A percentile compares a stretch with the other conserved stretches of the same genome.
phyloP scores from a whole-genome alignment of 2,113 vertebrate genomes.

The Zeus faber region DNA sequence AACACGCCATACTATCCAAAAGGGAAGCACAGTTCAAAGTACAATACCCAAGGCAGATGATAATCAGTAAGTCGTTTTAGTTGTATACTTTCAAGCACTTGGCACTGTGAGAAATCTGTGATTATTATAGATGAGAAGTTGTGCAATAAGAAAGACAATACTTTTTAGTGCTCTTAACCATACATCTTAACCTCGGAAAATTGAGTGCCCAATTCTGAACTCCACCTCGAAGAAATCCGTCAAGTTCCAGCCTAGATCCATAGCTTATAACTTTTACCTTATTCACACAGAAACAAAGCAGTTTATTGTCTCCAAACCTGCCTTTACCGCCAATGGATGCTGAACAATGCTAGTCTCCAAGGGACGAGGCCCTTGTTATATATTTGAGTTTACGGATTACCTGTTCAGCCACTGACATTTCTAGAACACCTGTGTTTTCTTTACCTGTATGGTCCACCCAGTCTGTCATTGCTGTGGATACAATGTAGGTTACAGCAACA shows the following conservation, averaged over 20 bases:
- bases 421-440: conserved; percentile 19
- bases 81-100: conserved; percentile 25
- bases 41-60: conserved; percentile 36
- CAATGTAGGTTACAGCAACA: conserved; percentile 21
- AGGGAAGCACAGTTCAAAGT: conserved; percentile 25
- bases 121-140: conserved; percentile 23
- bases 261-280: conserved; percentile 21
- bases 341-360: background rate
- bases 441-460: conserved; percentile 14
- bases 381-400: no score
- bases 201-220: conserved; percentile 41
- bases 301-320: background rate
- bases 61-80: conserved; percentile 52
- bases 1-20: no score
- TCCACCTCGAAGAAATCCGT: conserved; percentile 32
- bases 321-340: background rate
- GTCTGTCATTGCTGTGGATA: conserved; percentile 28
- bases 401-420: background rate
- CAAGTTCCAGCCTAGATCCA: no score
- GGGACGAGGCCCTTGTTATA: no score
- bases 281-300: no score
- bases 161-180: conserved; percentile 49
- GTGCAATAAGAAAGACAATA: conserved; percentile 56
- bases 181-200: conserved; percentile 46
- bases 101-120: background rate